phyloP scores from a whole-genome alignment of 2,113 vertebrate genomes.

The Canis aureus region DNA sequence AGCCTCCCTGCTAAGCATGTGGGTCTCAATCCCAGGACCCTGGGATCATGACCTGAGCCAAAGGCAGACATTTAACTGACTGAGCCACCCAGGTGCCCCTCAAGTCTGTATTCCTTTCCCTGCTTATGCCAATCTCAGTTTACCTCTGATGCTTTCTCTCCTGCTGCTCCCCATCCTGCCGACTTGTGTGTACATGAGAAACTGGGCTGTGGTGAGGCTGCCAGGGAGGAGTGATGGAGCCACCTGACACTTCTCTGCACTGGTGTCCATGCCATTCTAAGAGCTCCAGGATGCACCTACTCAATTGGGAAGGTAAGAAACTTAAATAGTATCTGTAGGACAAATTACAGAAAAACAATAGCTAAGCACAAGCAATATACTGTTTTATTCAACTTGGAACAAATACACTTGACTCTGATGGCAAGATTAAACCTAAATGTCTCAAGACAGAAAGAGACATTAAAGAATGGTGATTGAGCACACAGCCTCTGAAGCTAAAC shows the following conservation, averaged over 20 bases:
- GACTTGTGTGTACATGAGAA: background rate
- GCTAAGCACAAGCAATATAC: background rate
- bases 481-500: background rate
- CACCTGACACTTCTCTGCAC: background rate
- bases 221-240: background rate
- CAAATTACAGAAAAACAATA: background rate
- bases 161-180: background rate
- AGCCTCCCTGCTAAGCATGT: too few relatives aligned
- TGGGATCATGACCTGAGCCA: too few relatives aligned
- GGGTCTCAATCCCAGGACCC: too few relatives aligned
- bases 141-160: background rate
- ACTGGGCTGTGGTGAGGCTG: background rate
- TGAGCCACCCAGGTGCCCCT: too few relatives aligned
- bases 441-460: background rate
- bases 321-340: background rate
- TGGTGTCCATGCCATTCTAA: background rate
- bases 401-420: background rate
- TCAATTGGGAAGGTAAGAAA: background rate
- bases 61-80: too few relatives aligned
- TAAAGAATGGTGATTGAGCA: background rate
- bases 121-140: background rate
- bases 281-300: background rate
- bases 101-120: background rate
- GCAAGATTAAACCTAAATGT: background rate
- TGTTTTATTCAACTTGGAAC: background rate